Evolutionary conservation across 2,113 vertebrate species (phyloP).

Genomic region (Ochotona princeps): DNA sequence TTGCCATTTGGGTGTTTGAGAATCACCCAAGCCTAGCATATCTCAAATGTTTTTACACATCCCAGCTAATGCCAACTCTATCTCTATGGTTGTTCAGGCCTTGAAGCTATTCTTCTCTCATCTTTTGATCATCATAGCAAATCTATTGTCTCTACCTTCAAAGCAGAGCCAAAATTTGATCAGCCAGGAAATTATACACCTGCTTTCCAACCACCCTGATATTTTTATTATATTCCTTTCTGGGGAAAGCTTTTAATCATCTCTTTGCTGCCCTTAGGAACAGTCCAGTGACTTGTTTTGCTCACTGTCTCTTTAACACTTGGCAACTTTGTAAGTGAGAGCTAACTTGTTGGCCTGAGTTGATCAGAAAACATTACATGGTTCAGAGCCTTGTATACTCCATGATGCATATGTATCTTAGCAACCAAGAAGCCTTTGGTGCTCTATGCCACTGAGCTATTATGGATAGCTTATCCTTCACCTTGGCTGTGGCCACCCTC

Average conservation of each 20-base stretch:
- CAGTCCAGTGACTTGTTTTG: not conserved
- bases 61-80: not conserved
- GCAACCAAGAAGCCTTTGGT: not conserved
- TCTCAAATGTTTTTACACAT: not conserved
- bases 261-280: not conserved
- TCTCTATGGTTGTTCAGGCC: not conserved
- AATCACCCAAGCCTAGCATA: not conserved
- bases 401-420: not conserved
- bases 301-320: not conserved
- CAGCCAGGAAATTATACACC: not conserved
- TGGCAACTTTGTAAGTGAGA: not conserved
- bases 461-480: not conserved
- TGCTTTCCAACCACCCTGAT: not conserved
- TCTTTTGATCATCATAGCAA: not conserved
- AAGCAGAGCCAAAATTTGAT: not conserved
- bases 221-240: not conserved
- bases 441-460: not conserved
- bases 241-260: not conserved
- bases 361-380: not conserved
- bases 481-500: not conserved
- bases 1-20: not conserved
- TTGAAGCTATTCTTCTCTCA: not conserved
- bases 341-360: not conserved
- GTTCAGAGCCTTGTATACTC: not conserved
- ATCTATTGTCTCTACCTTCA: not conserved